Percentiles rank a stretch among this genome's conserved stretches.
phyloP scores from a whole-genome alignment of 2,888 invertebrate species.

The Drosophila fulvimacula region DNA sequence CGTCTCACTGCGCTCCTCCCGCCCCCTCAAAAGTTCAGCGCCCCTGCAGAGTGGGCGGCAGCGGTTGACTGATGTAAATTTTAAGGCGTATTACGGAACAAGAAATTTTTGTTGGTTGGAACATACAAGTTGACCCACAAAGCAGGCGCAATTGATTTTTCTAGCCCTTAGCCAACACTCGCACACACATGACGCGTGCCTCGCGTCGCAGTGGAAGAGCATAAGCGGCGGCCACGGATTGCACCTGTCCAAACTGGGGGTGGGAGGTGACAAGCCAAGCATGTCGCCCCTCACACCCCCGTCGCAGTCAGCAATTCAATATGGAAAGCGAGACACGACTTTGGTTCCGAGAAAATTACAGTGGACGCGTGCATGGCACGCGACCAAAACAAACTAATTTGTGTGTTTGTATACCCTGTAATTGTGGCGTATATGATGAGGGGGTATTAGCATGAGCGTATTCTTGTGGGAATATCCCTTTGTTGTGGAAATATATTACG shows the following conservation, averaged over 20 bases:
- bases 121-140: constrained; percentile 51
- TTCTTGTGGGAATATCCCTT: background rate
- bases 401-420: constrained; percentile 25
- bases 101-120: background rate
- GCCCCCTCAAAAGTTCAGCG: constrained; percentile 30
- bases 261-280: constrained; percentile 34
- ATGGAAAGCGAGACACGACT: constrained; percentile 26
- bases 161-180: constrained; percentile 21
- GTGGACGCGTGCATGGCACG: constrained; percentile 51
- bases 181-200: constrained; percentile 40
- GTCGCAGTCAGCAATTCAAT: background rate
- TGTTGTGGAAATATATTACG: background rate
- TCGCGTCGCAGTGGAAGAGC: constrained; percentile 1
- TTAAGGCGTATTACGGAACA: constrained; percentile 25
- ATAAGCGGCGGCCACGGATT: background rate
- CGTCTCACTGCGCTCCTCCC: background rate
- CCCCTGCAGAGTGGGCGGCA: constrained; percentile 10
- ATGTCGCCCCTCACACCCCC: constrained; percentile 16
- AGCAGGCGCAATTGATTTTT: constrained; percentile 51
- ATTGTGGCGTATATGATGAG: too few species aligned
- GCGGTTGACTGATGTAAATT: constrained; percentile 33
- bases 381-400: constrained; percentile 58
- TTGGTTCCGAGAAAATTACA: constrained; percentile 28
- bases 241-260: constrained; percentile 38
- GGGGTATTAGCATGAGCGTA: background rate